A percentile compares a stretch with the other conserved stretches of the same genome.
Conservation (phyloP, 2,113 vertebrate species). For the Aegotheles bennettii region DNA sequence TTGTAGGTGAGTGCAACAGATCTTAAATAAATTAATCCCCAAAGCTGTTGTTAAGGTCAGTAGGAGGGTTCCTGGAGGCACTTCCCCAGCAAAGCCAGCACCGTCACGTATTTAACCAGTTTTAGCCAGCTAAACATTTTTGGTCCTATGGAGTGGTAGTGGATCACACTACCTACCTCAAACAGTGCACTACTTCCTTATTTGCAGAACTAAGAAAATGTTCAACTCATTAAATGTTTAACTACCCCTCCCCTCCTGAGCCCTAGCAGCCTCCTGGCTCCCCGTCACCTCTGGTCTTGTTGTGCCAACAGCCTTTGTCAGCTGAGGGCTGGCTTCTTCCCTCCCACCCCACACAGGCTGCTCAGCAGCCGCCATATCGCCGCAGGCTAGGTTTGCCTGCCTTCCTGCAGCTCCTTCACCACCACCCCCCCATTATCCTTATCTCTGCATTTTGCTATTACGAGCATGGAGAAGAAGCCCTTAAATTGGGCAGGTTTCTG, state of each 20-base stretch:
- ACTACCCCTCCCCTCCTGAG: background rate
- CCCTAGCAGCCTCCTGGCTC: fast-evolving
- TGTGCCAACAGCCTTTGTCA: background rate
- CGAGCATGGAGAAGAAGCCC: background rate
- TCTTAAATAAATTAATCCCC: background rate
- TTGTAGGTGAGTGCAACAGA: background rate
- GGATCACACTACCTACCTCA: background rate
- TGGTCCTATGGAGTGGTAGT: background rate
- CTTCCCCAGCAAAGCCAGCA: background rate
- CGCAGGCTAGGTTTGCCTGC: background rate
- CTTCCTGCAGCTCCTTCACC: fast-evolving
- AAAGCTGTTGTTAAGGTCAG: background rate
- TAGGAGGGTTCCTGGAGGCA: background rate
- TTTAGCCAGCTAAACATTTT: background rate
- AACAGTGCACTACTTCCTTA: background rate
- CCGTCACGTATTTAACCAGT: fast-evolving
- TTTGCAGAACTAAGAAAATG: background rate
- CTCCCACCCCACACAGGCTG: background rate
- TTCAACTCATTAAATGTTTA: background rate
- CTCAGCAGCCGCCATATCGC: background rate
- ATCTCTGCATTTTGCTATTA: background rate
- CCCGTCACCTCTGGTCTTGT: fast-evolving
- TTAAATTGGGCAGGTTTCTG: background rate
- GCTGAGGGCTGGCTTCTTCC: background rate
- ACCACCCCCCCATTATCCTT: fast-evolving